A percentile compares a stretch with the other conserved stretches of the same genome.
Conservation (phyloP, 2,113 vertebrate species). For the Siniperca chuatsi region DNA sequence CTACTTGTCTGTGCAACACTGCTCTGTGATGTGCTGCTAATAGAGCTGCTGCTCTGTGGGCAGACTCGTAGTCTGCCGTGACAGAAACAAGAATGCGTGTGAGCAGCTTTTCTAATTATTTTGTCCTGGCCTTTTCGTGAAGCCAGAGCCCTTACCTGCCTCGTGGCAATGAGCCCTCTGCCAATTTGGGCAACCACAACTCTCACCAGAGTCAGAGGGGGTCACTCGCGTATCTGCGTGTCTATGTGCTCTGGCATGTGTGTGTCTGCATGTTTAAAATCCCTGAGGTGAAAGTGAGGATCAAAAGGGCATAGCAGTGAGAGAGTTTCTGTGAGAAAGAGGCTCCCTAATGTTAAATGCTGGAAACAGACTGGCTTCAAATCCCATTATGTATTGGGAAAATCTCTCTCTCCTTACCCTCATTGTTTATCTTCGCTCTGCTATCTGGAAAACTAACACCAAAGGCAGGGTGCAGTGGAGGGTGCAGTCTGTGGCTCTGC, state of each 20-base stretch:
- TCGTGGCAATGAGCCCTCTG: conserved; percentile 2
- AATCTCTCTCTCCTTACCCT: conserved; percentile 10
- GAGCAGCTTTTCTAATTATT: conserved; percentile 20
- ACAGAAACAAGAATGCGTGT: conserved; percentile 4
- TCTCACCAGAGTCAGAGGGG: conserved; percentile 43
- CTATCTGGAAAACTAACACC: conserved; percentile 53
- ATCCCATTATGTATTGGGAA: conserved; percentile 33
- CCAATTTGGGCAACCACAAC: conserved; percentile 54
- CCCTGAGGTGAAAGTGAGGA: conserved; percentile 55
- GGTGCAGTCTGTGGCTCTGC: conserved; percentile 12
- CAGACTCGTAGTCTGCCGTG: not conserved
- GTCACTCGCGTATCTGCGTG: conserved; percentile 39
- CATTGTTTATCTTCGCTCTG: conserved; percentile 20
- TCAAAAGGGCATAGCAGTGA: conserved; percentile 8
- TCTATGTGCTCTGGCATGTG: conserved; percentile 44
- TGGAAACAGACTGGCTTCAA: conserved; percentile 31
- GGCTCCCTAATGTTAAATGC: conserved; percentile 5
- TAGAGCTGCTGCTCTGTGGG: conserved; percentile 16
- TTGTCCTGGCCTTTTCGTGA: not conserved
- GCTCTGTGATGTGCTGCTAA: conserved; percentile 6
- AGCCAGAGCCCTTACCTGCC: not conserved
- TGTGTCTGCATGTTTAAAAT: conserved; percentile 59
- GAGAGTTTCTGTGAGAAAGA: not conserved
- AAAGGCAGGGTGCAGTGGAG: conserved; percentile 2
- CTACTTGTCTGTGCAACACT: not conserved